Percentiles rank a stretch among this genome's conserved stretches.
phyloP scores from a whole-genome alignment of 2,888 invertebrate genomes.

The Synanthedon vespiformis region DNA sequence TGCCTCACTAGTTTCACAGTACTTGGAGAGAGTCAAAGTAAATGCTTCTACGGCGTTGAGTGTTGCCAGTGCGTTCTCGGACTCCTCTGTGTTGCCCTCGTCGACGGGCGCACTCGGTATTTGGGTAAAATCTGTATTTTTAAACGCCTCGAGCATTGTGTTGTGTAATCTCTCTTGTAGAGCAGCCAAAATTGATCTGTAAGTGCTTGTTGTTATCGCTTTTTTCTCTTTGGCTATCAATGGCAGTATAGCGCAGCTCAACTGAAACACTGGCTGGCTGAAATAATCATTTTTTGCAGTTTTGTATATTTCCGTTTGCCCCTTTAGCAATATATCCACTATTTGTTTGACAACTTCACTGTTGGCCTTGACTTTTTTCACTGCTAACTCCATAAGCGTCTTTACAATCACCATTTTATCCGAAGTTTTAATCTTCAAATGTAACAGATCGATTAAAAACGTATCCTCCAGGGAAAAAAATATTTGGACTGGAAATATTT shows the following conservation, averaged over 20 bases:
- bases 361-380: constrained; percentile 47
- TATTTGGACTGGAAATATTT: constrained; percentile 41
- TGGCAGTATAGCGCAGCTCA: constrained; percentile 47
- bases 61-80: constrained; percentile 34
- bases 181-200: constrained; percentile 47
- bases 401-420: constrained; percentile 39
- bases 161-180: constrained; percentile 53
- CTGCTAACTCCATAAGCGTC: constrained; percentile 43
- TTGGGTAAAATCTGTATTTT: constrained; percentile 38
- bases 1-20: constrained; percentile 42
- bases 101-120: constrained; percentile 17
- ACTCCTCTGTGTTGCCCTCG: constrained; percentile 30
- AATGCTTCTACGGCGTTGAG: constrained; percentile 55
- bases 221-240: constrained; percentile 53
- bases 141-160: constrained; percentile 41
- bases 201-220: constrained; percentile 41
- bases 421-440: constrained; percentile 41
- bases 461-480: constrained; percentile 45
- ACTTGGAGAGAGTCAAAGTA: constrained; percentile 47
- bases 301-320: constrained; percentile 18
- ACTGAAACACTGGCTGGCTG: constrained; percentile 47
- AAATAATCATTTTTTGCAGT: constrained; percentile 35
- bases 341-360: constrained; percentile 46
- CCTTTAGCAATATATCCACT: constrained; percentile 38
- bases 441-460: constrained; percentile 35